Evolutionary conservation across 2,888 invertebrate species (phyloP).

Genomic region (Chloroclysta siterata): DNA sequence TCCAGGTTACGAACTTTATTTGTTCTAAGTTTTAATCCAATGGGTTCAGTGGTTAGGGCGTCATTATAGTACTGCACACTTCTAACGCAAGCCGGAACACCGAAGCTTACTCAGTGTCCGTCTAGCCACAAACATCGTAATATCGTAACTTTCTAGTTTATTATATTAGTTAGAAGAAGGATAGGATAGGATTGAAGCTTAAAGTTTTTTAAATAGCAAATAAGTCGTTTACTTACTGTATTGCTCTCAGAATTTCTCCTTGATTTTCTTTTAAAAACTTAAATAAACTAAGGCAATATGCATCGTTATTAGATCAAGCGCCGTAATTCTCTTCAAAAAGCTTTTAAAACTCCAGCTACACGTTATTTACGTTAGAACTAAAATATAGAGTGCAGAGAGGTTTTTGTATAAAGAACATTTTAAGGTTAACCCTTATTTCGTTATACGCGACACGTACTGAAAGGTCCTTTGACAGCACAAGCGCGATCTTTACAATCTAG

Average conservation of each 20-base stretch:
- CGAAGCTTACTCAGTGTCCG: too few species aligned
- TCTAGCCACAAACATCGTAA: too few species aligned
- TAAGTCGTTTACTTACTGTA: background rate
- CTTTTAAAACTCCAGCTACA: conserved; percentile 22
- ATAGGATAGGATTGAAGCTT: too few species aligned
- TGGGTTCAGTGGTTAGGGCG: too few species aligned
- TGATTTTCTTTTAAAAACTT: conserved; percentile 5
- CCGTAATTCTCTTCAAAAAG: conserved; percentile 10
- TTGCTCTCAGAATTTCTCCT: background rate
- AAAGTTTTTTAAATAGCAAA: background rate
- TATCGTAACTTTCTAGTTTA: too few species aligned
- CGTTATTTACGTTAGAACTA: conserved; percentile 18
- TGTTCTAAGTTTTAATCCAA: too few species aligned
- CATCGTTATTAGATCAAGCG: conserved; percentile 15
- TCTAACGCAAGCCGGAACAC: too few species aligned
- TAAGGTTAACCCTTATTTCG: conserved; percentile 19
- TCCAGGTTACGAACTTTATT: too few species aligned
- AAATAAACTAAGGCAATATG: background rate
- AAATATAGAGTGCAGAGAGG: conserved; percentile 18
- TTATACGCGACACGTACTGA: conserved; percentile 21
- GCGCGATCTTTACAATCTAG: conserved; percentile 26
- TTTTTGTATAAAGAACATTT: conserved; percentile 13
- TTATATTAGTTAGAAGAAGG: too few species aligned
- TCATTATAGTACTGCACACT: too few species aligned
- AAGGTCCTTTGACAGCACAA: conserved; percentile 10